These are phyloP conservation scores for Tragelaphus eurycerus DNA, from an alignment of 2,797 vertebrate species.

Conservation along the genomic window DNA sequence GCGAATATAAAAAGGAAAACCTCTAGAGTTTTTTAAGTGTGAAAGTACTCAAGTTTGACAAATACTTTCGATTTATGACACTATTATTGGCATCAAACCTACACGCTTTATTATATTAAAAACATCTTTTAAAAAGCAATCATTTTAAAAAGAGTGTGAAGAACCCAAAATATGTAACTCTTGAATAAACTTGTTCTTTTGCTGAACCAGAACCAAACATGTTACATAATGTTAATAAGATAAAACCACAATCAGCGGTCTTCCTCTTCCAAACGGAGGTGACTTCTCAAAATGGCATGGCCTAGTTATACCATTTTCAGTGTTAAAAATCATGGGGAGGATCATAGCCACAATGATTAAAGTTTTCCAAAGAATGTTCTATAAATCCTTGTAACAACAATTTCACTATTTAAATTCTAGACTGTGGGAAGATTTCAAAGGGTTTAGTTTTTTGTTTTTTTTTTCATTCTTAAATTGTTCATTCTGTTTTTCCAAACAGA, in stretches of 20 bases:
- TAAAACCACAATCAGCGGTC: not conserved
- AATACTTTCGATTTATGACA: constrained; percentile 21
- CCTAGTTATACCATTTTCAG: not conserved
- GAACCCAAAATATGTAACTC: not conserved
- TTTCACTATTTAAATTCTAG: constrained; percentile 32
- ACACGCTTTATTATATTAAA: constrained; percentile 18
- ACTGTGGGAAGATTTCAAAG: not conserved
- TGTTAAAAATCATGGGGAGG: not conserved
- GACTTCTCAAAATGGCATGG: not conserved
- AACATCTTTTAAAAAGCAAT: not conserved
- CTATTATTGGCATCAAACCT: constrained; percentile 1
- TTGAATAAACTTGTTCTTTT: not conserved
- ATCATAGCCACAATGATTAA: constrained; percentile 40
- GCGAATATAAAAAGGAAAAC: constrained; percentile 16
- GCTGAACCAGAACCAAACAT: not conserved
- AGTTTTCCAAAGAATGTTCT: constrained; percentile 47
- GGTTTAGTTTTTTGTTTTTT: not conserved
- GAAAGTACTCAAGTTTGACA: constrained; percentile 40
- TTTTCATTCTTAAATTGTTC: not conserved
- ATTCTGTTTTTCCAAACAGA: not conserved
- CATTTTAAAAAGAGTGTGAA: constrained; percentile 6
- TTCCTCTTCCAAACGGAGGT: not conserved
- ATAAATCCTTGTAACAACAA: not conserved
- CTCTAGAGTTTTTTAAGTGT: not conserved
- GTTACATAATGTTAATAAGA: not conserved